These are phyloP conservation scores for Phataginus tricuspis DNA, from an alignment of 2,797 vertebrate species.

Conservation along the genomic window DNA sequence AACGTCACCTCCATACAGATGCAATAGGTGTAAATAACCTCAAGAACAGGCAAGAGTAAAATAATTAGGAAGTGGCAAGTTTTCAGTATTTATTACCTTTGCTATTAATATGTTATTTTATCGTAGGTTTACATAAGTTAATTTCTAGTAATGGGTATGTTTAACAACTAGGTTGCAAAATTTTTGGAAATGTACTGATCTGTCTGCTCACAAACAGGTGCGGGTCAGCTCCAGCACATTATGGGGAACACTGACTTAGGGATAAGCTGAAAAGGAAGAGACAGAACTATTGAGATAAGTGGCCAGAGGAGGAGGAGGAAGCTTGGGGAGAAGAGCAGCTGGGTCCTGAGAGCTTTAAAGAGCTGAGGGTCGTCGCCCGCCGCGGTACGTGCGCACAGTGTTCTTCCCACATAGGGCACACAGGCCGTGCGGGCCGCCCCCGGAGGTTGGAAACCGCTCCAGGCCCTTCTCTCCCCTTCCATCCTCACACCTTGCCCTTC, in stretches of 20 bases:
- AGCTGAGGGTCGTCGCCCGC: background rate
- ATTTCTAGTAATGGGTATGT: background rate
- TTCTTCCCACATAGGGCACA: fast-evolving
- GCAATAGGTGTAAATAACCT: background rate
- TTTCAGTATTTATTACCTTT: background rate
- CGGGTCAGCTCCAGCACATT: background rate
- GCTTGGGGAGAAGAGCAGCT: fast-evolving
- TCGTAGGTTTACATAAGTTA: background rate
- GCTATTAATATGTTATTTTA: background rate
- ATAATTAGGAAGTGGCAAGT: background rate
- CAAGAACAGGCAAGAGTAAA: background rate
- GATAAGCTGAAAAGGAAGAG: background rate
- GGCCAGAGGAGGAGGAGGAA: background rate
- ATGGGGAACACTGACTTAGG: background rate
- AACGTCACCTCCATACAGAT: fast-evolving
- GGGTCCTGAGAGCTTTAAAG: background rate
- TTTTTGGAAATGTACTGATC: background rate
- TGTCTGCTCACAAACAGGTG: background rate
- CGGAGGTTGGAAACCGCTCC: background rate
- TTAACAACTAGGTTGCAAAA: background rate
- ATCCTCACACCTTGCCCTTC: background rate
- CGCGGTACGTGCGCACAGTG: fast-evolving
- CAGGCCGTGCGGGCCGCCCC: too few species aligned
- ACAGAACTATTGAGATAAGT: background rate
- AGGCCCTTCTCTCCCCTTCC: background rate